These are phyloP conservation scores for Nomia melanderi DNA, from an alignment of 1,140 invertebrate genomes.

Conservation along the genomic window DNA sequence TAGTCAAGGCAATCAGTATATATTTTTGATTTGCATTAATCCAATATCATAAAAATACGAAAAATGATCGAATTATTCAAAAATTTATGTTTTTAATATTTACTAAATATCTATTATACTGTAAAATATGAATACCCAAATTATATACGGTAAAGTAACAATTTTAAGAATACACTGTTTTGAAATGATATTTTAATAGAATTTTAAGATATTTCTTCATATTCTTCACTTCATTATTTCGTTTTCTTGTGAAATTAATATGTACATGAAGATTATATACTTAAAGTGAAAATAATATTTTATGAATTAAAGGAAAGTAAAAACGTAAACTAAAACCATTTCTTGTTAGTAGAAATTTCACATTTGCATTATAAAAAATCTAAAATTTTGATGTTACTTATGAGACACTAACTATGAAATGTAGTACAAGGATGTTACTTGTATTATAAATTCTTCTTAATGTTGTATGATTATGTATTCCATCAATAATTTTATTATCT, in stretches of 20 bases:
- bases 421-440: conserved; percentile 7
- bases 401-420: conserved; percentile 10
- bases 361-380: conserved; percentile 32
- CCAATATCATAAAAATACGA: conserved; percentile 16
- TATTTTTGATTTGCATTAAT: conserved; percentile 36
- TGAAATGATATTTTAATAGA: not conserved
- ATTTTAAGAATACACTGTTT: conserved; percentile 26
- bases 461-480: conserved; percentile 39
- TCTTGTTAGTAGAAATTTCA: conserved; percentile 14
- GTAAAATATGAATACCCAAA: not conserved
- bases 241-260: conserved; percentile 1
- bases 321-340: conserved; percentile 2
- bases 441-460: conserved; percentile 29
- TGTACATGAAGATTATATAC: not conserved
- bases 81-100: not conserved
- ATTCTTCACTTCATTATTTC: not conserved
- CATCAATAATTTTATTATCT: conserved; percentile 11
- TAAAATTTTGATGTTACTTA: conserved; percentile 20
- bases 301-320: not conserved
- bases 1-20: conserved; percentile 29
- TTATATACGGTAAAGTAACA: conserved; percentile 4
- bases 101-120: not conserved
- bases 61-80: conserved; percentile 6
- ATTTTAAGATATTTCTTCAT: not conserved
- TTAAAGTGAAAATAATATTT: not conserved